Evolutionary conservation across 2,797 vertebrate genomes (phyloP).

Genomic region (Lepus oiostolus): DNA sequence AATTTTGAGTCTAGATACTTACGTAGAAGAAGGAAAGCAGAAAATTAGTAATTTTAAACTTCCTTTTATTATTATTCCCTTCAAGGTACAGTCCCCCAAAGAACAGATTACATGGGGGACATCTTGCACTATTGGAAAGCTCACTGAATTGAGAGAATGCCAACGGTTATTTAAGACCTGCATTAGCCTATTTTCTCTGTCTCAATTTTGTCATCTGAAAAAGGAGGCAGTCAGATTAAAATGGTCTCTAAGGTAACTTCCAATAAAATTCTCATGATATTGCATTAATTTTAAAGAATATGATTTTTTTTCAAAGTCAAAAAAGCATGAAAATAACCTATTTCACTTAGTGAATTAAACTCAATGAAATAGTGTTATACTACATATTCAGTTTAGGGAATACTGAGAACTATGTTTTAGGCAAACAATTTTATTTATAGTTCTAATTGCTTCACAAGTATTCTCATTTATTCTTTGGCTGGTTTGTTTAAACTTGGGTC

Average conservation of each 20-base stretch:
- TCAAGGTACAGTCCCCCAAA: conserved; percentile 52
- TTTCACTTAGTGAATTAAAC: conserved; percentile 36
- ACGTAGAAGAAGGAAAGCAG: conserved; percentile 62
- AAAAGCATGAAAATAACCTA: conserved; percentile 58
- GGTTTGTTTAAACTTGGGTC: neutral
- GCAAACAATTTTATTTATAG: conserved; percentile 1
- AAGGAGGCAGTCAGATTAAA: conserved; percentile 49
- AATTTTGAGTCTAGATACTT: conserved; percentile 25
- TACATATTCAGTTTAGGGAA: conserved; percentile 39
- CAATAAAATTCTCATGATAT: conserved; percentile 24
- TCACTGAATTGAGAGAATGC: conserved; percentile 28
- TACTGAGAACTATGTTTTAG: neutral
- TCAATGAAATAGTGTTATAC: neutral
- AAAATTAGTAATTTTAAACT: conserved; percentile 55
- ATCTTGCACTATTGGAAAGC: conserved; percentile 18
- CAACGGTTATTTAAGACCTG: conserved; percentile 23
- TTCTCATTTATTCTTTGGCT: neutral
- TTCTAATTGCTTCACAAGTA: conserved; percentile 10
- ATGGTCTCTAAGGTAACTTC: conserved; percentile 37
- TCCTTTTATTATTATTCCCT: conserved; percentile 29
- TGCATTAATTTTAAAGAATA: neutral
- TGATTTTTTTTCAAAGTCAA: conserved; percentile 2
- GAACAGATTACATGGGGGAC: neutral
- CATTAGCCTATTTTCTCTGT: conserved; percentile 48
- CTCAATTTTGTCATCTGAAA: conserved; percentile 58